Base-by-base conservation (phyloP, 64 coral and sea anemone genomes). In the Anthopleura sola region DNA sequence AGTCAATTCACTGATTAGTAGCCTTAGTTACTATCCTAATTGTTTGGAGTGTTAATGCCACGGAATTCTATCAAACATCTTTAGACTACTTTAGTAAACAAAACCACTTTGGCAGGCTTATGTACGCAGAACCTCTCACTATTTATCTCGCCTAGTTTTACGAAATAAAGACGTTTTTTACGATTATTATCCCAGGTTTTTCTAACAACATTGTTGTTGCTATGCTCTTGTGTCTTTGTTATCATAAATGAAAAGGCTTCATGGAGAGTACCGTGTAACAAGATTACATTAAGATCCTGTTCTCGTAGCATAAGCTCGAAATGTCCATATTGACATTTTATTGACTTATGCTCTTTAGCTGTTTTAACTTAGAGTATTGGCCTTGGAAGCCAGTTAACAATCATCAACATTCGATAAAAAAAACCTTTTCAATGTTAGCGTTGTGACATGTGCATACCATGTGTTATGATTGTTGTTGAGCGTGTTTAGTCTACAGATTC, bases 11-110 rank as follows among this genome's bases (percentile, higher is more conserved):
- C 66, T 71, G 11, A 71, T 62, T 62, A 62, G 58, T n/a, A 62
- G 58, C 21, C 20, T 62, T 62, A 62, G 58, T 62, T 24, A 71
- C 31, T 24, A 28, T 32, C 12, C 0, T 36, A 71, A 32, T 71
- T 71, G 28, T 71, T 71, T 71, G 12, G 66, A 71, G 66, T 71
- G 66, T 34, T 71, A 32, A 71, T 71, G 66, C 66, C 66, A 34
- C n/a, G 66, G 66, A 71, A 29, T 71, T 71, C 66, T 71, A 32
- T 71, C n/a, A 71, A 34, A 34, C 9, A 15, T 33, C 3, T 34
- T 34, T 15, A 32, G 16, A 3, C 66, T 71, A 32, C 66, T 71
- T 71, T 29, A 14, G 66, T 34, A 71, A 71, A 71, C 66, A 71
- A 71, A 71, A 31, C 29, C 13, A 14, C 3, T 71, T 32, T 32